Evolutionary conservation across 1,140 invertebrate genomes (phyloP).

Genomic region (Euura saliciscinereae): DNA sequence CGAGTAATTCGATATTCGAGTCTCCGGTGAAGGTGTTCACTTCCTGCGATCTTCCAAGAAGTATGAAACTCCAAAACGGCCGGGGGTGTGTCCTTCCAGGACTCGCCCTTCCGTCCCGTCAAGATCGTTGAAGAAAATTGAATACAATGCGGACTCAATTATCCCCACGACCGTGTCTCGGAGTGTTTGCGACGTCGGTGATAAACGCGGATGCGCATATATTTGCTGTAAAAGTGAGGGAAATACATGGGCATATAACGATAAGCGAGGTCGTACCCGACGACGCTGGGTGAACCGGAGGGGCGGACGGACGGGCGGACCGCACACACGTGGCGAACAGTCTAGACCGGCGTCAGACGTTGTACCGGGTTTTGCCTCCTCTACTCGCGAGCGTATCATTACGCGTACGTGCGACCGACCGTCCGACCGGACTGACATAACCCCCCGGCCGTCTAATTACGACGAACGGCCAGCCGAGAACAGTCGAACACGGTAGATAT

Average conservation of each 20-base stretch:
- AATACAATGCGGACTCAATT: no score
- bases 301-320: conserved; percentile 24
- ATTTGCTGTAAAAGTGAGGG: no score
- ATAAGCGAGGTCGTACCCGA: conserved; percentile 7
- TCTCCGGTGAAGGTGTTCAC: neutral
- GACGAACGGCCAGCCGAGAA: neutral
- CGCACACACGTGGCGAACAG: conserved; percentile 38
- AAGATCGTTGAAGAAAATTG: no score
- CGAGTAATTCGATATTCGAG: conserved; percentile 1
- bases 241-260: no score
- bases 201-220: neutral
- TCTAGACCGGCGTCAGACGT: conserved; percentile 56
- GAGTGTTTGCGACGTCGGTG: neutral
- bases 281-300: conserved; percentile 10
- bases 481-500: neutral
- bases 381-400: conserved; percentile 1
- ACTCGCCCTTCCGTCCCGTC: no score
- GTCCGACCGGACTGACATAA: neutral
- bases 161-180: no score
- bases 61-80: neutral
- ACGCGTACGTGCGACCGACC: conserved; percentile 2
- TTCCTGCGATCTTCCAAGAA: conserved; percentile 6
- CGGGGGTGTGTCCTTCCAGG: neutral
- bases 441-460: neutral
- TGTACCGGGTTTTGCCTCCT: conserved; percentile 49